Conservation (phyloP, 2,888 invertebrate species). For the Tiphia femorata region DNA sequence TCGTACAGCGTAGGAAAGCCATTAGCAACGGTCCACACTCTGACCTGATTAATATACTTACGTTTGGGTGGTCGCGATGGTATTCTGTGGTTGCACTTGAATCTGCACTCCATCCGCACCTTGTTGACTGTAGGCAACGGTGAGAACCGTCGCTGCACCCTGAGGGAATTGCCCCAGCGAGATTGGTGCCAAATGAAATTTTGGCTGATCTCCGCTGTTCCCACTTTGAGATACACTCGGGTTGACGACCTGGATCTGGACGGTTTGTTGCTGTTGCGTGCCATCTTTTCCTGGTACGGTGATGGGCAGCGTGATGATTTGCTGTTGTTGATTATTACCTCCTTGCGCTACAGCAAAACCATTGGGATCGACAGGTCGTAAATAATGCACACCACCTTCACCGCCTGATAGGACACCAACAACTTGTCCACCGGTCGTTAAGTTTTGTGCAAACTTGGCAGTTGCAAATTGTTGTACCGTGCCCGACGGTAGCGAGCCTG, state of each 20-base stretch:
- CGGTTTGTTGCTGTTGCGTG: conserved; percentile 78
- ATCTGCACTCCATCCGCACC: conserved; percentile 71
- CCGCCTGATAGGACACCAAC: conserved; percentile 79
- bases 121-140: conserved; percentile 79
- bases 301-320: conserved; percentile 83
- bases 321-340: conserved; percentile 72
- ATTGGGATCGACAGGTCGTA: conserved; percentile 76
- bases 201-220: conserved; percentile 74
- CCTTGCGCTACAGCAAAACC: conserved; percentile 65
- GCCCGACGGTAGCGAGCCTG: conserved; percentile 74
- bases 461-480: conserved; percentile 74
- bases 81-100: conserved; percentile 66
- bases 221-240: conserved; percentile 72
- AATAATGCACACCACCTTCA: conserved; percentile 82
- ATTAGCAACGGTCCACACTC: too few relatives aligned
- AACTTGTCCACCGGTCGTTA: conserved; percentile 77
- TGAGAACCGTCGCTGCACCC: conserved; percentile 79
- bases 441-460: conserved; percentile 80
- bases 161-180: conserved; percentile 83
- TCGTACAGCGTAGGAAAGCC: too few relatives aligned
- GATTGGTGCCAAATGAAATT: conserved; percentile 81
- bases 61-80: conserved; percentile 68
- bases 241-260: conserved; percentile 82
- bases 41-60: conserved; percentile 37
- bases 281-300: conserved; percentile 82